These are phyloP conservation scores for Zaprionus gabonicus DNA, from an alignment of 1,140 invertebrate species.

Conservation along the genomic window DNA sequence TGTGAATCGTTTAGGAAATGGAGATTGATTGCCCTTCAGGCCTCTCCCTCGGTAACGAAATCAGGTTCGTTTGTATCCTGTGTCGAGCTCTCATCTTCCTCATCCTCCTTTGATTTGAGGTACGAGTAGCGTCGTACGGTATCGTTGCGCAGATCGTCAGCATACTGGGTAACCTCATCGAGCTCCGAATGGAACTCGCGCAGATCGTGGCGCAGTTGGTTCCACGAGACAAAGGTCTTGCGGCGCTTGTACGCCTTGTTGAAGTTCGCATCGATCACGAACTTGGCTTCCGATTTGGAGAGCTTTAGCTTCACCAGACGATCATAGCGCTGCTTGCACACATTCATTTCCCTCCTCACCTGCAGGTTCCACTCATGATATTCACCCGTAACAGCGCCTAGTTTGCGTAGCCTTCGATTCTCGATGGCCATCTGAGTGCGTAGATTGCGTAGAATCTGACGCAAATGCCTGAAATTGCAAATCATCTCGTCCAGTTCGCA, in stretches of 20 bases:
- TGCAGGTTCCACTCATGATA: conserved; percentile 29
- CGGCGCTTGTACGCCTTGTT: not conserved
- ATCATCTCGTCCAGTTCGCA: conserved; percentile 45
- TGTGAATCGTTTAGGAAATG: not conserved
- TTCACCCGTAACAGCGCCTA: rapidly evolving
- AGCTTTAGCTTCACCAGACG: conserved; percentile 27
- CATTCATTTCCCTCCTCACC: conserved; percentile 11
- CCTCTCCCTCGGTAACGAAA: not conserved
- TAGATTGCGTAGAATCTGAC: not conserved
- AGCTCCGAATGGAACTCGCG: conserved; percentile 37
- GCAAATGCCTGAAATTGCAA: conserved; percentile 19
- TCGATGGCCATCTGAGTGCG: not conserved
- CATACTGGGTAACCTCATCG: conserved; percentile 15
- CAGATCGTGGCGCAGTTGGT: conserved; percentile 22
- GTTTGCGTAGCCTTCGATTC: not conserved
- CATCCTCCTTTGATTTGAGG: not conserved
- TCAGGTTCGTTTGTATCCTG: too few species aligned
- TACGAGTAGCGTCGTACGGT: conserved; percentile 14
- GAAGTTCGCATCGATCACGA: conserved; percentile 23
- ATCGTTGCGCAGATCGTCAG: conserved; percentile 24
- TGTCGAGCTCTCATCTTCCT: not conserved
- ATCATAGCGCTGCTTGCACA: conserved; percentile 31
- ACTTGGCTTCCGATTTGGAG: conserved; percentile 21
- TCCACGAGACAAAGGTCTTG: not conserved
- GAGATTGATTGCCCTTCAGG: too few species aligned